Conservation (phyloP, 2,113 vertebrate species). For the Edolisoma coerulescens region DNA sequence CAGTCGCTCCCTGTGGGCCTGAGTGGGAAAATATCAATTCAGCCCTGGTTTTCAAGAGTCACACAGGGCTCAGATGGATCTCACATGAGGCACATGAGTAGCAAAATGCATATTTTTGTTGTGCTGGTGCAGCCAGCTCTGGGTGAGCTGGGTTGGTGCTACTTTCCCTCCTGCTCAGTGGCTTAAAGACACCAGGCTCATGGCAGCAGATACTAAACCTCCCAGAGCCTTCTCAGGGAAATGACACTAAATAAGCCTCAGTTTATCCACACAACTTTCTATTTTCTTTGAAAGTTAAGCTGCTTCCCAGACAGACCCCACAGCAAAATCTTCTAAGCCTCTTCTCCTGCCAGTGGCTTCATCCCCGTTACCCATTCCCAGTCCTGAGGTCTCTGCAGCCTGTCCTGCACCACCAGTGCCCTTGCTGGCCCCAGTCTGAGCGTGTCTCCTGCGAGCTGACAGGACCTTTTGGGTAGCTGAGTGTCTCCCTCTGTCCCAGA, state of each 20-base stretch:
- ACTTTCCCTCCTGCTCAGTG: background rate
- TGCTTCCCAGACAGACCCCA: background rate
- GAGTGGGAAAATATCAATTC: background rate
- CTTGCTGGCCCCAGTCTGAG: background rate
- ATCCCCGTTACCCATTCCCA: background rate
- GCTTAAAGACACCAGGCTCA: background rate
- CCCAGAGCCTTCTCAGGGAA: background rate
- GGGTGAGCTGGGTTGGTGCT: background rate
- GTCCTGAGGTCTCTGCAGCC: background rate
- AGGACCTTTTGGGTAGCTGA: background rate
- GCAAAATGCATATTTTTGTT: background rate
- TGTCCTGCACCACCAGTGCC: background rate
- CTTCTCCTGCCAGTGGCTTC: background rate
- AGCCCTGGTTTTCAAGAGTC: background rate
- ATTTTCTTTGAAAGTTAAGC: background rate
- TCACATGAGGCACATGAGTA: background rate
- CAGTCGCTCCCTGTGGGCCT: background rate
- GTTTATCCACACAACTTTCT: background rate
- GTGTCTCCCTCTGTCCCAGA: background rate
- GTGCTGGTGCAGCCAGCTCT: background rate
- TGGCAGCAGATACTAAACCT: background rate
- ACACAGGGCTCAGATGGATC: background rate
- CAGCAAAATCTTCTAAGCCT: background rate
- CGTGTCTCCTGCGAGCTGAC: fast-evolving
- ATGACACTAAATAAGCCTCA: background rate